Base-by-base conservation (phyloP, 1,140 invertebrate genomes). In the Bombus pascuorum region DNA sequence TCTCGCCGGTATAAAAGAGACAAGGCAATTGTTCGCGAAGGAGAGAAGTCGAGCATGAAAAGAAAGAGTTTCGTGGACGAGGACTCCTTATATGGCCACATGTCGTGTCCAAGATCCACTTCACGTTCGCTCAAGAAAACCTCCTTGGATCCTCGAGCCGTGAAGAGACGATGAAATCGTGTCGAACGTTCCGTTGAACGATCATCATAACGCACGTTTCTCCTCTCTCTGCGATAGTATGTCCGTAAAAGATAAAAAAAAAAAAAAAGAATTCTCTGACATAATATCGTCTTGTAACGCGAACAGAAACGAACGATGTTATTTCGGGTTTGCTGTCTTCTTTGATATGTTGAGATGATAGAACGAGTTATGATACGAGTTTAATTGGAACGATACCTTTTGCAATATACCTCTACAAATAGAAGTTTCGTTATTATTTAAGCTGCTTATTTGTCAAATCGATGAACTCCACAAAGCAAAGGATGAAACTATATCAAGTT, bases 81-180 rank as follows among this genome's bases (percentile, higher is more conserved):
- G 59, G 37, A 71, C 72, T 86, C 53, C 78, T 86, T 87, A 73
- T 83, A 89, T 86, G 74, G 86, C 78, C 68, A 72, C 71, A 34
- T 90, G 82, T 73, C 88, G 88, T 90, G 92, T 89, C 87, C 80
- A 82, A 76, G 81, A 75, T 89, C 86, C 85, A 90, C 83, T 91
- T 87, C 57, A 39, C 34, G 68, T 39, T 62, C 25, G 25, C 34
- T 77, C 37, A 53, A 66, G 80, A 74, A 80, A 80, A 80, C 81
- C 53, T 86, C 62, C 44, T 53, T 13, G 65, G 57, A 42, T 79
- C 34, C 32, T 44, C 32, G 65, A 22, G 44, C 2, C 34, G 59
- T 12, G 42, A 66, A 57, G 47, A 70, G 59, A 34, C 28, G 44
- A 37, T 25, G 75, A 39, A 68, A 88, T 79, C 74, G 68, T n/a